Evolutionary conservation across 1,140 invertebrate genomes (phyloP).

Genomic region (Heliconius nattereri): DNA sequence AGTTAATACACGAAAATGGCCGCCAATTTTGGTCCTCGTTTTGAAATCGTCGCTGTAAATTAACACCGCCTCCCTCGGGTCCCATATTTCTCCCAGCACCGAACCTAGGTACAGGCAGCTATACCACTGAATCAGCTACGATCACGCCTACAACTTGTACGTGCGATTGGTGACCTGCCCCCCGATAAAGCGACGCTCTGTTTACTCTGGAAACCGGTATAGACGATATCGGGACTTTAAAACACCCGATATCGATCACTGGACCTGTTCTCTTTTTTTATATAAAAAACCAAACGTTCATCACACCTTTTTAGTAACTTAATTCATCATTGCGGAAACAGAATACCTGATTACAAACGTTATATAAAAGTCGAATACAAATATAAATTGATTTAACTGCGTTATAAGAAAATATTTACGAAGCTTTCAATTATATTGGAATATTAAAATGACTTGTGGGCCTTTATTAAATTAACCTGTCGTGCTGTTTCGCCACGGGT

Average conservation of each 20-base stretch:
- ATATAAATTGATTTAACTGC: not conserved
- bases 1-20: conserved; percentile 47
- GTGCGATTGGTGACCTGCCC: conserved; percentile 70
- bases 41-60: conserved; percentile 73
- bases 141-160: conserved; percentile 79
- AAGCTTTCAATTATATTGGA: conserved; percentile 26
- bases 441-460: conserved; percentile 30
- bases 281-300: conserved; percentile 13
- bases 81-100: conserved; percentile 77
- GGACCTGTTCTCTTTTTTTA: conserved; percentile 19
- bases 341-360: not conserved
- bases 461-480: conserved; percentile 34
- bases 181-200: conserved; percentile 40
- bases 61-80: conserved; percentile 70
- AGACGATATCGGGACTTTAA: conserved; percentile 24
- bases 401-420: conserved; percentile 2
- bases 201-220: conserved; percentile 36
- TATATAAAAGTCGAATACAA: not conserved
- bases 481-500: conserved; percentile 28
- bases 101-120: conserved; percentile 72
- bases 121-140: conserved; percentile 77
- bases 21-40: conserved; percentile 54
- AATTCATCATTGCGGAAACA: conserved; percentile 26
- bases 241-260: conserved; percentile 23
- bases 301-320: conserved; percentile 29